phyloP scores from a whole-genome alignment of 92 coral and sea anemone species.

The Parazoanthus atlanticus region DNA sequence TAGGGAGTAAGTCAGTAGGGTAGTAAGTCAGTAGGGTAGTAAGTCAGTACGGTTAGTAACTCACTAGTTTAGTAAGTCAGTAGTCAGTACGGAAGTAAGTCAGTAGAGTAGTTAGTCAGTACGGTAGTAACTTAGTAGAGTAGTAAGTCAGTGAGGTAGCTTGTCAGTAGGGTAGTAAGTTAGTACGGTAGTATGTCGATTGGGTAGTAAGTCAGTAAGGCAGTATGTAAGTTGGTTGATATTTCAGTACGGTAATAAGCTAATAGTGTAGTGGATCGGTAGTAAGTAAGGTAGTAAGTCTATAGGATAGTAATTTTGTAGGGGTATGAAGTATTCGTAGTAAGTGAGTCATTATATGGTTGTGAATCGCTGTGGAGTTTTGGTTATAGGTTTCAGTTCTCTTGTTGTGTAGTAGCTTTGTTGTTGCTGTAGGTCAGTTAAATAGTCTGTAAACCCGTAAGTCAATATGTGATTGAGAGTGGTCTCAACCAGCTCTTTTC shows the following conservation, averaged over 20 bases:
- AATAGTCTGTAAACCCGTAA: too few species aligned
- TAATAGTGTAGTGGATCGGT: not conserved
- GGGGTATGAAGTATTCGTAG: too few species aligned
- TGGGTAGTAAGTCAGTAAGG: not conserved
- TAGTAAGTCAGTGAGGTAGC: not conserved
- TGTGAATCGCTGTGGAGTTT: too few species aligned
- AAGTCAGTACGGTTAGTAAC: not conserved
- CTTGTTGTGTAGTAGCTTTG: too few species aligned
- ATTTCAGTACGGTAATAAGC: too few species aligned
- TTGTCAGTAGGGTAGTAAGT: not conserved
- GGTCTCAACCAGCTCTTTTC: too few species aligned
- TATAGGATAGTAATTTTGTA: not conserved
- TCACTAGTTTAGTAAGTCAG: not conserved
- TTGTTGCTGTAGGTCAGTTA: too few species aligned
- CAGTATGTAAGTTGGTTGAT: not conserved
- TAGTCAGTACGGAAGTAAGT: not conserved
- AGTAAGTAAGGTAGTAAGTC: not conserved
- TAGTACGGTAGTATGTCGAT: not conserved
- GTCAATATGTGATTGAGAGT: too few species aligned
- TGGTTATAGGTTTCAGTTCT: too few species aligned
- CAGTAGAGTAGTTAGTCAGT: not conserved
- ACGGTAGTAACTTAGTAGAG: not conserved
- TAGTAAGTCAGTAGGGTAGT: not conserved
- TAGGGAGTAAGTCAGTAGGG: not conserved
- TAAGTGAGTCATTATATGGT: too few species aligned